Evolutionary conservation across 2,888 invertebrate genomes (phyloP).

Genomic region (Auanema sp.): DNA sequence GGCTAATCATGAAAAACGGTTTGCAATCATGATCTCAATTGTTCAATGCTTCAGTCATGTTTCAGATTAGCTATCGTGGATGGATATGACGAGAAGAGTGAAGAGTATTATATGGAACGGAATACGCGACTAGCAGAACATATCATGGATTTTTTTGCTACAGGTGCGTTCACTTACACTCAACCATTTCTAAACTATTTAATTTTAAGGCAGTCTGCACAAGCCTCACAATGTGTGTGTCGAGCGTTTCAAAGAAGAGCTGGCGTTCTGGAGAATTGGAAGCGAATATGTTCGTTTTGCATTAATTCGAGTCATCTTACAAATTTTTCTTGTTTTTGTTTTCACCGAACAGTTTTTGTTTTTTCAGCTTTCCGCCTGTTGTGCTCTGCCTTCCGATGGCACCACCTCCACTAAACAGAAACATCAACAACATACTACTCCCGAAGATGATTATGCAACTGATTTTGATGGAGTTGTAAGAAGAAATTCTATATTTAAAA

Average conservation of each 20-base stretch:
- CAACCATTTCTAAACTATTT: not conserved
- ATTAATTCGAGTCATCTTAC: no score
- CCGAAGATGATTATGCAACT: constrained; percentile 42
- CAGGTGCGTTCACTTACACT: constrained; percentile 33
- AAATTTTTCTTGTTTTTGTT: not conserved
- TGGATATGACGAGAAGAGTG: constrained; percentile 45
- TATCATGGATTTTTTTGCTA: constrained; percentile 59
- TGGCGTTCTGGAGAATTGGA: constrained; percentile 57
- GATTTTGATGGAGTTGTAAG: constrained; percentile 55
- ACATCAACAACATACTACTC: constrained; percentile 20
- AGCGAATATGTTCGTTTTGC: constrained; percentile 43
- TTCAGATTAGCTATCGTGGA: constrained; percentile 46
- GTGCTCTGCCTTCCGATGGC: constrained; percentile 38
- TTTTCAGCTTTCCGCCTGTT: constrained; percentile 56
- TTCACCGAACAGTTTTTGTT: not conserved
- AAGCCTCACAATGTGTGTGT: constrained; percentile 51
- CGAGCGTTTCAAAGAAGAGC: constrained; percentile 59
- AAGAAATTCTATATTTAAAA: not conserved
- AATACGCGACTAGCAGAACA: constrained; percentile 56
- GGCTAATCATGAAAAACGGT: constrained; percentile 41
- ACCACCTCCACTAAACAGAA: constrained; percentile 23
- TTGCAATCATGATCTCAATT: no score
- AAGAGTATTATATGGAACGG: constrained; percentile 61
- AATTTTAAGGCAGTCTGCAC: constrained; percentile 36
- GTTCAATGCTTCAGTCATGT: no score